Conservation (phyloP, 2,797 vertebrate species). For the Alauda arvensis region DNA sequence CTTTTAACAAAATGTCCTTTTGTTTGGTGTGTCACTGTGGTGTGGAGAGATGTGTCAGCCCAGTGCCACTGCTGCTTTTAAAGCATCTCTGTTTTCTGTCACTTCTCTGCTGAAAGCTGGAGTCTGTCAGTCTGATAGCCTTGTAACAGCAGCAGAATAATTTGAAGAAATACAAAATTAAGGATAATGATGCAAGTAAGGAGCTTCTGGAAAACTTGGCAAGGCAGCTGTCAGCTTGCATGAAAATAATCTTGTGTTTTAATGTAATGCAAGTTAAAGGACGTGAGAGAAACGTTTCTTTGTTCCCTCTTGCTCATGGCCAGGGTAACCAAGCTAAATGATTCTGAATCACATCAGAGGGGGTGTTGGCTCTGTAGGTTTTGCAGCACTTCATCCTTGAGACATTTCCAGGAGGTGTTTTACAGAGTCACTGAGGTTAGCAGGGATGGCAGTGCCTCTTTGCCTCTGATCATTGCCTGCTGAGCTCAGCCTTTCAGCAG, state of each 20-base stretch:
- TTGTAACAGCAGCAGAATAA: not conserved
- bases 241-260: not conserved
- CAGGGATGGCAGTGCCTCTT: not conserved
- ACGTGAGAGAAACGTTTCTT: not conserved
- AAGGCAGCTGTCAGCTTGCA: not conserved
- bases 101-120: not conserved
- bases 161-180: not conserved
- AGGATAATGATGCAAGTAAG: not conserved
- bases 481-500: not conserved
- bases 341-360: not conserved
- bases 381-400: not conserved
- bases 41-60: not conserved
- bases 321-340: not conserved
- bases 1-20: not conserved
- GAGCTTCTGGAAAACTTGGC: not conserved
- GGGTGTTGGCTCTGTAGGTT: not conserved
- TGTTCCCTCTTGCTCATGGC: not conserved
- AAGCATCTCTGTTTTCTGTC: not conserved
- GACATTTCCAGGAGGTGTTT: not conserved
- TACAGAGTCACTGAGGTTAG: not conserved
- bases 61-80: not conserved
- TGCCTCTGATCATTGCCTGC: fast-evolving
- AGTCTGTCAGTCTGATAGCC: not conserved
- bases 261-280: not conserved
- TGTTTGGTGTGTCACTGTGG: not conserved